Base-by-base conservation (phyloP, 2,888 invertebrate species). In the Mimachlamys varia region DNA sequence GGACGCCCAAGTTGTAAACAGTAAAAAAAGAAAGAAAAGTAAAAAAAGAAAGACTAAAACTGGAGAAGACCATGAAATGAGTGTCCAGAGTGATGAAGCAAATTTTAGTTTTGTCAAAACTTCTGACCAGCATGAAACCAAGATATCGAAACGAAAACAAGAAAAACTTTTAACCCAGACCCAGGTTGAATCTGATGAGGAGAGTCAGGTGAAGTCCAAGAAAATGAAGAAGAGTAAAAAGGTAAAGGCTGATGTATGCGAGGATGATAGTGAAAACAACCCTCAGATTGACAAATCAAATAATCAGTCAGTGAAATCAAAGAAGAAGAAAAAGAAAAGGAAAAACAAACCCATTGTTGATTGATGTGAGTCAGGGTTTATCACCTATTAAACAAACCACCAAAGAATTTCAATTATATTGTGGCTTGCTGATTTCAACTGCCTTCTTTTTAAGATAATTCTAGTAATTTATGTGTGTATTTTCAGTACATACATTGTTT, bases 21-120 rank as follows among this genome's bases (percentile, higher is more conserved):
- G 53, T 17, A 76, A 50, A 44, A 90, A 90, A n/a, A 49, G 19
- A 7, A 92, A 91, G 49, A 89, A 91, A 89, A 92, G 87, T 38
- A 90, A 90, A 58, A 92, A 90, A 89, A 27, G 89, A 27, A 91
- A 90, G 87, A 17, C 12, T 33, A 2, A 19, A 76, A 33, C 0
- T 22, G 2, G 0, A 33, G 33, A 50, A n/a, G 88, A 91, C 88
- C 53, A 89, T 89, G 33, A 33, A 17, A 50, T 17, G 4, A 37
- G 44, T 76, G 88, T 89, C 19, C 89, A 76, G 0, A 55, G 17
- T 58, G 89, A 62, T 87, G 90, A 88, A 37, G 33, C 22, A 15
- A 76, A 76, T 33, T 27, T 27, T 33, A 76, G 33, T 17, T 38
- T 22, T 27, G 13, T 44, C 10, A 38, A 88, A 1, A 44, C 15